phyloP scores from a whole-genome alignment of 2,888 invertebrate species.

The Pseudeuparius sepicola region DNA sequence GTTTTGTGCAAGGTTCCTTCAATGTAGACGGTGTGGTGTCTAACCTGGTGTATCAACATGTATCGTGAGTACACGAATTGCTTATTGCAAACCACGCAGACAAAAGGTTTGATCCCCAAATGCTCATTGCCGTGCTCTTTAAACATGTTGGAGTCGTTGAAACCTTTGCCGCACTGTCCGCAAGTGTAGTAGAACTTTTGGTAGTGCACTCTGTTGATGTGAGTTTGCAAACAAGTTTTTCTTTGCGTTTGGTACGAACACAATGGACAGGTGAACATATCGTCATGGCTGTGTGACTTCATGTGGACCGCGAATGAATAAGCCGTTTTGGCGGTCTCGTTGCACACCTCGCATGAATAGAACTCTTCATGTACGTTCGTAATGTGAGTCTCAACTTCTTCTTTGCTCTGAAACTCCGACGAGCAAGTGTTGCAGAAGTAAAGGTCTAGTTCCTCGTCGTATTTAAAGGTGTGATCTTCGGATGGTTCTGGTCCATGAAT shows the following conservation, averaged over 20 bases:
- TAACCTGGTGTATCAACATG: conserved; percentile 29
- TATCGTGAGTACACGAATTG: conserved; percentile 35
- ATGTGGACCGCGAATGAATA: conserved; percentile 33
- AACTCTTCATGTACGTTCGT: conserved; percentile 27
- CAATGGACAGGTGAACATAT: conserved; percentile 28
- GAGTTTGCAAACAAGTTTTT: conserved; percentile 38
- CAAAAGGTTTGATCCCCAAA: conserved; percentile 36
- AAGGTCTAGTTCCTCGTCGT: conserved; percentile 28
- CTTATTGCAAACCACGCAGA: conserved; percentile 40
- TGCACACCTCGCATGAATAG: conserved; percentile 35
- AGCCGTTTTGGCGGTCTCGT: conserved; percentile 30
- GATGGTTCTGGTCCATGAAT: conserved; percentile 25
- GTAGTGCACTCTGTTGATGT: conserved; percentile 46
- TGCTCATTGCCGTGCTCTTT: conserved; percentile 40
- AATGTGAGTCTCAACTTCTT: conserved; percentile 29
- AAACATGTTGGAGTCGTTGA: conserved; percentile 39
- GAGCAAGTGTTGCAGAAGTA: conserved; percentile 31
- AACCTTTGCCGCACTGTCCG: conserved; percentile 43
- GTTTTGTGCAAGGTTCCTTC: conserved; percentile 36
- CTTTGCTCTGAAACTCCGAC: conserved; percentile 28
- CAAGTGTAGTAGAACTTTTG: conserved; percentile 43
- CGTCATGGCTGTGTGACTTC: conserved; percentile 28
- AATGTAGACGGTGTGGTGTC: conserved; percentile 32
- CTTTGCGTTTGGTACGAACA: conserved; percentile 28
- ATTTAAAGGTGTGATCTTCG: conserved; percentile 28